Evolutionary conservation across 2,797 vertebrate genomes (phyloP).

Genomic region (Dendrocincla tyrannina): DNA sequence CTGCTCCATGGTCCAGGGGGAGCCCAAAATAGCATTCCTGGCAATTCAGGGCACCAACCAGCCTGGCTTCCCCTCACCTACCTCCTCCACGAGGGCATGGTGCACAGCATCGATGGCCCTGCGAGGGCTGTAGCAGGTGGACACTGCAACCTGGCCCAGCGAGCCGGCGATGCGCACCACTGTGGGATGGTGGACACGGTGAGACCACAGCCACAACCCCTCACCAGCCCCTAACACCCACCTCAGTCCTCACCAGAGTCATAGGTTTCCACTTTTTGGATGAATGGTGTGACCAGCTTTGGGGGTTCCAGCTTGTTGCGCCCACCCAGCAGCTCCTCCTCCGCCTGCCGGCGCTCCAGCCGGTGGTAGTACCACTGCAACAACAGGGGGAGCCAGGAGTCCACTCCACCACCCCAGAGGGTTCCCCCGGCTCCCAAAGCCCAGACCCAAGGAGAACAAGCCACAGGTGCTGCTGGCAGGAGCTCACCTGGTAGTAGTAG

Average conservation of each 20-base stretch:
- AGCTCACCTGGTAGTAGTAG: conserved; percentile 89
- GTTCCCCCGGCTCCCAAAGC: neutral
- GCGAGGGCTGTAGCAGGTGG: conserved; percentile 94
- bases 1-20: neutral
- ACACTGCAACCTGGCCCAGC: conserved; percentile 93
- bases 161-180: conserved; percentile 95
- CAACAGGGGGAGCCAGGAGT: neutral
- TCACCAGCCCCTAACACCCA: rapidly evolving
- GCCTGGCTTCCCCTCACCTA: neutral
- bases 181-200: conserved; percentile 3
- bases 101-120: conserved; percentile 91
- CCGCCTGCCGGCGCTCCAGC: conserved; percentile 84
- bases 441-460: neutral
- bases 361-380: conserved; percentile 87
- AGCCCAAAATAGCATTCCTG: rapidly evolving
- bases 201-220: rapidly evolving
- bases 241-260: conserved; percentile 80
- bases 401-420: neutral
- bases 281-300: conserved; percentile 91
- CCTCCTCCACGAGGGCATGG: conserved; percentile 77
- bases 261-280: conserved; percentile 88
- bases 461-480: neutral
- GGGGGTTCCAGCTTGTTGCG: conserved; percentile 83
- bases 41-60: neutral
- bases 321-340: conserved; percentile 85